Percentiles rank a stretch among this genome's conserved stretches.
phyloP scores from a whole-genome alignment of 2,797 vertebrate genomes.

The Gallinago stenura region DNA sequence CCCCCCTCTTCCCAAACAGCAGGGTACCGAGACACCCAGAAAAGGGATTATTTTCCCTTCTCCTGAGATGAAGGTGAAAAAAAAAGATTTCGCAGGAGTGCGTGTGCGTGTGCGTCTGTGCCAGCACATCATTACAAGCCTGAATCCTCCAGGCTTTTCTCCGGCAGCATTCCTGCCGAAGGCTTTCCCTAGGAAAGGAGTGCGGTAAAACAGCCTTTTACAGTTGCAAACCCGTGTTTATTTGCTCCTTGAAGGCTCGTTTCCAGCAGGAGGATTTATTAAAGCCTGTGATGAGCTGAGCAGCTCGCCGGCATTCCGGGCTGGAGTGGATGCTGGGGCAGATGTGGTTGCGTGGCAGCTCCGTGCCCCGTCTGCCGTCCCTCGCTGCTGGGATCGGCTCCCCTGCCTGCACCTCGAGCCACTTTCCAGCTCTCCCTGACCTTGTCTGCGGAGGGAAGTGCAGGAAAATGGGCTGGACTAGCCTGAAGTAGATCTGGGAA shows the following conservation, averaged over 20 bases:
- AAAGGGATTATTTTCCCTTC: slow-evolving; percentile 8
- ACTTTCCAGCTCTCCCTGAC: neutral
- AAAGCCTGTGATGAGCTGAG: neutral
- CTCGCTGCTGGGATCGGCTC: fast-evolving
- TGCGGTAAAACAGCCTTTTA: neutral
- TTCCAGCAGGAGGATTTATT: neutral
- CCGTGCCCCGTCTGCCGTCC: fast-evolving
- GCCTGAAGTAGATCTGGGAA: neutral
- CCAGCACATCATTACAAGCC: neutral
- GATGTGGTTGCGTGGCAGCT: neutral
- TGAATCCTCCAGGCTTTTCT: neutral
- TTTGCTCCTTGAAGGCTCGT: neutral
- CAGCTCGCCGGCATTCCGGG: neutral
- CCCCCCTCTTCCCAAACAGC: neutral
- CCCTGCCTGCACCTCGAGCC: fast-evolving
- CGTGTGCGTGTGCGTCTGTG: neutral
- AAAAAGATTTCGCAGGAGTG: neutral
- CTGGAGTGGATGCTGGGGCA: neutral
- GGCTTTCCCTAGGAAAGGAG: neutral
- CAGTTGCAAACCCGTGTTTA: neutral
- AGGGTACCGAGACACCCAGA: neutral
- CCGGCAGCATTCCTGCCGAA: neutral
- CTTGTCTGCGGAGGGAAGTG: neutral
- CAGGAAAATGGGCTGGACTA: neutral
- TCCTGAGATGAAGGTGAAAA: neutral